Evolutionary conservation across 2,888 invertebrate species (phyloP).

Genomic region (Aphidoletes aphidimyza): DNA sequence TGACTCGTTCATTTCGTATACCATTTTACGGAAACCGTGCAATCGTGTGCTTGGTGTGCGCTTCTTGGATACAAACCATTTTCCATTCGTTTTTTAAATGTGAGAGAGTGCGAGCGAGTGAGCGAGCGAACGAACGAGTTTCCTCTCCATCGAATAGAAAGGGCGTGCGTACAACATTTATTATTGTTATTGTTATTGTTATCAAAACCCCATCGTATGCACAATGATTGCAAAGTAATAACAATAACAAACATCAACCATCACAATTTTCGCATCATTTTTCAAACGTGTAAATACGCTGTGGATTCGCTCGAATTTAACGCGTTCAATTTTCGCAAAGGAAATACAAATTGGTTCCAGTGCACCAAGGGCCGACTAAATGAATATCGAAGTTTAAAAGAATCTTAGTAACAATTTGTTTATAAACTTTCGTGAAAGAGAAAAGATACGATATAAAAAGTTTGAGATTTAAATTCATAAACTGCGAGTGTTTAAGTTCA

Average conservation of each 20-base stretch:
- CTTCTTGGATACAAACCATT: too few relatives aligned
- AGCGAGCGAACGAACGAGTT: neutral
- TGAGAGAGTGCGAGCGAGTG: neutral
- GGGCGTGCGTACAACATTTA: slow-evolving; percentile 23
- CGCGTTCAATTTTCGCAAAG: too few relatives aligned
- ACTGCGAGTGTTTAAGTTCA: too few relatives aligned
- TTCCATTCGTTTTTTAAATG: neutral
- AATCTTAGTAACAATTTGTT: too few relatives aligned
- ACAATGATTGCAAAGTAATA: slow-evolving; percentile 15
- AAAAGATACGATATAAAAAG: too few relatives aligned
- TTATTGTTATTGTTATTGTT: neutral
- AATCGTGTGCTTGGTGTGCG: too few relatives aligned
- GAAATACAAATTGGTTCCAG: too few relatives aligned
- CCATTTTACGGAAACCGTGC: neutral
- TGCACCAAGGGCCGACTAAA: too few relatives aligned
- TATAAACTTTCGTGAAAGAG: too few relatives aligned
- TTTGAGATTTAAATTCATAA: too few relatives aligned
- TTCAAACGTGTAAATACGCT: neutral
- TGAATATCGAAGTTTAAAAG: too few relatives aligned
- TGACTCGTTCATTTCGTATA: neutral
- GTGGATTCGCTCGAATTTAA: neutral
- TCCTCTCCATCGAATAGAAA: neutral
- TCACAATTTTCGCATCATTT: neutral
- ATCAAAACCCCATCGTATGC: neutral
- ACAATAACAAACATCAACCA: slow-evolving; percentile 4